These are phyloP conservation scores for Rhopalosiphum padi DNA, from an alignment of 1,140 invertebrate species.

Conservation along the genomic window DNA sequence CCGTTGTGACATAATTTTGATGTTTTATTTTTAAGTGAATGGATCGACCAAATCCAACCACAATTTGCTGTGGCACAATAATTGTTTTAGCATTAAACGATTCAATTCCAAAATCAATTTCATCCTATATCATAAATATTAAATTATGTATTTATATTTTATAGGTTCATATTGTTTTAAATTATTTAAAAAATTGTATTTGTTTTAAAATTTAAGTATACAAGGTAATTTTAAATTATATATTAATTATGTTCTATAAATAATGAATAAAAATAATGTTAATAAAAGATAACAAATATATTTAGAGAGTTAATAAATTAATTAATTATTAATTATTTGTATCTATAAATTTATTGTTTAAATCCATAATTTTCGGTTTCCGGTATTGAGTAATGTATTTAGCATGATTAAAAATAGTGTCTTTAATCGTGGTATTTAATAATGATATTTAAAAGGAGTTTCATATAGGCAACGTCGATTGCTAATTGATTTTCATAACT, in stretches of 20 bases:
- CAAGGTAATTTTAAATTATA: no score
- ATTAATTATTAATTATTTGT: not conserved
- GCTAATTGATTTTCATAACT: not conserved
- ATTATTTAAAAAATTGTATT: not conserved
- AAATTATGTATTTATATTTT: not conserved
- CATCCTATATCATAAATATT: not conserved
- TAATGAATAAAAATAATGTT: not conserved
- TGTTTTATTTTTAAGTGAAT: constrained; percentile 31
- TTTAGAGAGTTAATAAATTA: not conserved
- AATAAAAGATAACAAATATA: not conserved
- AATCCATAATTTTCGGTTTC: not conserved
- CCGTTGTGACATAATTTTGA: not conserved
- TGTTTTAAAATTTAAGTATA: not conserved
- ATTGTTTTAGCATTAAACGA: constrained; percentile 25
- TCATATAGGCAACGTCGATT: not conserved
- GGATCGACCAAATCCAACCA: constrained; percentile 25
- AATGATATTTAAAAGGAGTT: not conserved
- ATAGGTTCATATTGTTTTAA: not conserved
- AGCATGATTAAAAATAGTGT: not conserved
- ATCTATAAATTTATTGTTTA: not conserved
- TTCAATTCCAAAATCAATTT: constrained; percentile 38
- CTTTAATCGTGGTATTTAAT: no score
- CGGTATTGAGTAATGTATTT: not conserved
- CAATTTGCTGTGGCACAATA: constrained; percentile 49
- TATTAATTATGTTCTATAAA: not conserved